Percentiles rank a stretch among this genome's conserved stretches.
Evolutionary conservation across 37 sponge, comb jelly and placozoan genomes (phyloP).

Genomic region (Aplysina aerophoba): DNA sequence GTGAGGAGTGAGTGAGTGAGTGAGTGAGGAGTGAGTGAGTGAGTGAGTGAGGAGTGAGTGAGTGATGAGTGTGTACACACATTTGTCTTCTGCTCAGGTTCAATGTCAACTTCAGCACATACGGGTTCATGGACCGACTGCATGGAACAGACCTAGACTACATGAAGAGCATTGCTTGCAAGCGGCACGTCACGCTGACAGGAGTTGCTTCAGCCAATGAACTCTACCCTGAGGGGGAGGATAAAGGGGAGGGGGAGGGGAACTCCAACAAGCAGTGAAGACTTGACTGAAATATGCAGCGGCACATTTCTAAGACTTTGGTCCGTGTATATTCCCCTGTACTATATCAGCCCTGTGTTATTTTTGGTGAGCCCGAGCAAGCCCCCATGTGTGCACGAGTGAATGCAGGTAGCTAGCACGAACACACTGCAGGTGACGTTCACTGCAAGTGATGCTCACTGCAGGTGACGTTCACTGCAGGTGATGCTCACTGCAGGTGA

Average conservation of each 20-base stretch:
- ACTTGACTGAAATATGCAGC: background rate
- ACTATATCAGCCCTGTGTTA: too few relatives aligned
- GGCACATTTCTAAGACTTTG: too few relatives aligned
- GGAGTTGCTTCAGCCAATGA: constrained; percentile 61
- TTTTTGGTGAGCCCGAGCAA: too few relatives aligned
- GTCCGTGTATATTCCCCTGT: too few relatives aligned
- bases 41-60: background rate
- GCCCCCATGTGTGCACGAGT: too few relatives aligned
- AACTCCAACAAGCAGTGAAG: background rate
- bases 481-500: too few relatives aligned
- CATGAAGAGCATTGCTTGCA: constrained; percentile 52
- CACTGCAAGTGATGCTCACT: too few relatives aligned
- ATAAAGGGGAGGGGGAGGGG: background rate
- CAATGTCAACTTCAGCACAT: constrained; percentile 75
- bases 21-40: background rate
- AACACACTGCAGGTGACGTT: too few relatives aligned
- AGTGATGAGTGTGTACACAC: background rate
- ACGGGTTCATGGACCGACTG: constrained; percentile 82
- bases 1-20: background rate
- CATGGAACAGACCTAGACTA: constrained; percentile 84
- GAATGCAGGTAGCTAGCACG: too few relatives aligned
- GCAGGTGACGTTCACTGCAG: too few relatives aligned
- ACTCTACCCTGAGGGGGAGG: constrained; percentile 16
- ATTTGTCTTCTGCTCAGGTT: constrained; percentile 28
- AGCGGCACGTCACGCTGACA: constrained; percentile 73